Conservation (phyloP, 2,113 vertebrate genomes). For the Sinocyclocheilus anshuiensis region DNA sequence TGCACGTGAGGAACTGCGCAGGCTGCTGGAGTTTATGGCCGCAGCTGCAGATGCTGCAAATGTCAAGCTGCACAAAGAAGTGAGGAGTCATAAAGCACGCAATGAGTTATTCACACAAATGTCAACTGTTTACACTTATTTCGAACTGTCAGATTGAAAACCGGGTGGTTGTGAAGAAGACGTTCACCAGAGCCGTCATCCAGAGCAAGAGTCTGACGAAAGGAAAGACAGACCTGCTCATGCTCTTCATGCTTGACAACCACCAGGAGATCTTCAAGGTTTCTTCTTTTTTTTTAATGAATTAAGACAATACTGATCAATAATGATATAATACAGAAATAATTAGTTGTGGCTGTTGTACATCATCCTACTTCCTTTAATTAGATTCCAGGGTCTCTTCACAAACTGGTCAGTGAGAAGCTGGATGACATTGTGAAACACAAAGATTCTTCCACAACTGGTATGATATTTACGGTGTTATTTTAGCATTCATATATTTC, state of each 20-base stretch:
- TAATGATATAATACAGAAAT: not conserved
- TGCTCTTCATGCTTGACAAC: constrained; percentile 92
- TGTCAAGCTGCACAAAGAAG: constrained; percentile 86
- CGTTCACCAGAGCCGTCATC: constrained; percentile 85
- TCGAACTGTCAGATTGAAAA: constrained; percentile 81
- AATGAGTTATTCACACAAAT: not conserved
- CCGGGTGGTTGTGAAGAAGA: constrained; percentile 86
- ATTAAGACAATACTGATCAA: not conserved
- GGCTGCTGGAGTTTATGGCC: constrained; percentile 88
- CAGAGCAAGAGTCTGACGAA: constrained; percentile 84
- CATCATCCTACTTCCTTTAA: not conserved
- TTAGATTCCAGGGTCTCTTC: constrained; percentile 87
- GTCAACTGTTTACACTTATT: not conserved
- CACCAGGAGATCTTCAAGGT: constrained; percentile 92
- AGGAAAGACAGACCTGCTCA: constrained; percentile 88
- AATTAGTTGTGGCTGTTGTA: not conserved
- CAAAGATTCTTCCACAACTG: constrained; percentile 69
- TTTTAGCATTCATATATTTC: too few species aligned
- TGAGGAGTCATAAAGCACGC: constrained; percentile 53
- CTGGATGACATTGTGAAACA: constrained; percentile 81
- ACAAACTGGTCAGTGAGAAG: constrained; percentile 92
- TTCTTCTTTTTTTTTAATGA: not conserved
- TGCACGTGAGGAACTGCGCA: constrained; percentile 86
- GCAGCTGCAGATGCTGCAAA: constrained; percentile 81
- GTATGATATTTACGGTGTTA: constrained; percentile 71